Evolutionary conservation across 2,888 invertebrate species (phyloP).

Genomic region (Pollenia labialis): DNA sequence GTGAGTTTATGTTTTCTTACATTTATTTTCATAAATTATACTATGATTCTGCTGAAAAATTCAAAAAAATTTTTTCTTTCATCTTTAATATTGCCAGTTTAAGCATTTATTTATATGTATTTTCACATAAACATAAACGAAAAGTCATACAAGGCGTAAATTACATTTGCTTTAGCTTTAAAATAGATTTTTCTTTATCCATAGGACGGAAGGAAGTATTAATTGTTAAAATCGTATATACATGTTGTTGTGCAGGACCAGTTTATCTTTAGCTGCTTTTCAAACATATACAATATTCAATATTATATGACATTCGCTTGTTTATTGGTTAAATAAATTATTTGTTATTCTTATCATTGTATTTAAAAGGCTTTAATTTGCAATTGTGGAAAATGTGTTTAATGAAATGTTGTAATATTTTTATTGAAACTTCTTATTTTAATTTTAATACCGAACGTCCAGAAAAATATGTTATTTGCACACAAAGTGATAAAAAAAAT

Average conservation of each 20-base stretch:
- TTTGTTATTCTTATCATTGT: neutral
- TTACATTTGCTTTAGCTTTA: neutral
- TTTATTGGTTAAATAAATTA: neutral
- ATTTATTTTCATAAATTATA: too few species aligned
- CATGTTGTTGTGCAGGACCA: neutral
- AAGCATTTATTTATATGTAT: neutral
- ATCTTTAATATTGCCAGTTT: too few species aligned
- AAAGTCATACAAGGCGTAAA: neutral
- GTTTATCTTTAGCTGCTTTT: neutral
- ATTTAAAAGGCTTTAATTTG: neutral
- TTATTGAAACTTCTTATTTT: too few species aligned
- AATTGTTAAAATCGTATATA: neutral
- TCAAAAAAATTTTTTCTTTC: too few species aligned
- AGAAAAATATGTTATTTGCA: too few species aligned
- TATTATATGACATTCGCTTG: neutral
- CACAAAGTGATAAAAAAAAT: too few species aligned
- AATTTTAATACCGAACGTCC: too few species aligned
- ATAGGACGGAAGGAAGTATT: conserved; percentile 7
- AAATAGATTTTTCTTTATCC: neutral
- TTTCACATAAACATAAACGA: neutral
- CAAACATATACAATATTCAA: neutral
- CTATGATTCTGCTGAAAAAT: too few species aligned
- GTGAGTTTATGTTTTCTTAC: too few species aligned
- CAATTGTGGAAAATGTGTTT: too few species aligned
- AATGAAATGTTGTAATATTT: too few species aligned